Percentiles rank a stretch among this genome's conserved stretches.
Evolutionary conservation across 2,888 invertebrate genomes (phyloP).

Genomic region (Dryomyza anilis): DNA sequence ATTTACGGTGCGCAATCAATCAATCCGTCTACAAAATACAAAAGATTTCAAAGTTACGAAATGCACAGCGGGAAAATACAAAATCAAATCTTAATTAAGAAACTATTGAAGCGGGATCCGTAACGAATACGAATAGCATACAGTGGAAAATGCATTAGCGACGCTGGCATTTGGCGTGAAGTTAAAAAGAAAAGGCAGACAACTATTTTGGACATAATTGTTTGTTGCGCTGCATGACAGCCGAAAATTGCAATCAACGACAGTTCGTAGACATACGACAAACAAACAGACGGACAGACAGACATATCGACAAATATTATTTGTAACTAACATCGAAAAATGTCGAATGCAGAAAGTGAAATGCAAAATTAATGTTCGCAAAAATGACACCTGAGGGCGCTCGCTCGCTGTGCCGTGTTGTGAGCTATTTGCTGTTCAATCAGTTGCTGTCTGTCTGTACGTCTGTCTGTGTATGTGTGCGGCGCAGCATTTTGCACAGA

Average conservation of each 20-base stretch:
- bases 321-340: too few relatives aligned
- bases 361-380: not conserved
- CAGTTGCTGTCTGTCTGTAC: not conserved
- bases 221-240: conserved; percentile 3
- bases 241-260: conserved; percentile 40
- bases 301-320: conserved; percentile 31
- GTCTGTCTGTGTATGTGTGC: not conserved
- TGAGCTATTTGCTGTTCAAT: not conserved
- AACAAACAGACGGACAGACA: conserved; percentile 31
- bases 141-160: not conserved
- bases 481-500: conserved; percentile 7
- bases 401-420: not conserved
- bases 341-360: conserved; percentile 4
- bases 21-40: too few relatives aligned
- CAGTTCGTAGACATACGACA: conserved; percentile 38
- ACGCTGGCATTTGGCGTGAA: conserved; percentile 10
- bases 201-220: conserved; percentile 13
- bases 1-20: too few relatives aligned
- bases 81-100: conserved; percentile 15
- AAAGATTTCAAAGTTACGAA: too few relatives aligned
- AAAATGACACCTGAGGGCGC: conserved; percentile 19
- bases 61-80: not conserved
- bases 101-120: conserved; percentile 2
- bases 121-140: not conserved
- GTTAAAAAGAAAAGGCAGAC: not conserved